Conservation (phyloP, 1,140 invertebrate genomes). For the Drosophila lacteicornis region DNA sequence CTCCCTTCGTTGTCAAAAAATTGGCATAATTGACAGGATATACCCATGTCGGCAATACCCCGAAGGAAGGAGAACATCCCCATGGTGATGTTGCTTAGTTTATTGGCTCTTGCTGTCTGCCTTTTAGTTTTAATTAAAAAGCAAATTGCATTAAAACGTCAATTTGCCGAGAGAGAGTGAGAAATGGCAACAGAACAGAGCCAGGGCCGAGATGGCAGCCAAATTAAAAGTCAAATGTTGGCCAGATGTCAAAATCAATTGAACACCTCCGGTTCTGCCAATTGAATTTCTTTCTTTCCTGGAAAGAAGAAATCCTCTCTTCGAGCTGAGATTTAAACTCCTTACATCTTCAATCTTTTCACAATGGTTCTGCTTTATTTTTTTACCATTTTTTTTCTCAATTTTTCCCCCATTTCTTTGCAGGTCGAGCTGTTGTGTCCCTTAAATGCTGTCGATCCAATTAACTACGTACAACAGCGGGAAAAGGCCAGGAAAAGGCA, state of each 20-base stretch:
- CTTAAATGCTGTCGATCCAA: slow-evolving; percentile 83
- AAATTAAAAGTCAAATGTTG: slow-evolving; percentile 55
- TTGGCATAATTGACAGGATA: slow-evolving; percentile 1
- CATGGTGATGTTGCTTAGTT: slow-evolving; percentile 29
- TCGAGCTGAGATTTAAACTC: slow-evolving; percentile 38
- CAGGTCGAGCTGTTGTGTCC: slow-evolving; percentile 84
- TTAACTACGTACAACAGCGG: slow-evolving; percentile 80
- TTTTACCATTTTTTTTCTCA: slow-evolving; percentile 24
- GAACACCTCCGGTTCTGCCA: slow-evolving; percentile 60
- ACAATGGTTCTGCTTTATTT: slow-evolving; percentile 6
- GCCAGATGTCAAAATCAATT: slow-evolving; percentile 69
- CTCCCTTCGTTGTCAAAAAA: not conserved
- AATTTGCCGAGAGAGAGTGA: slow-evolving; percentile 31
- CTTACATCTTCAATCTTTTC: slow-evolving; percentile 35
- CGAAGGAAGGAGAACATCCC: not conserved
- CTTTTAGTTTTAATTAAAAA: slow-evolving; percentile 71
- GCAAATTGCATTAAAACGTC: slow-evolving; percentile 75
- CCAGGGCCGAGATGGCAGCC: slow-evolving; percentile 16
- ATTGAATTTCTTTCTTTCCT: slow-evolving; percentile 34
- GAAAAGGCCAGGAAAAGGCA: slow-evolving; percentile 39
- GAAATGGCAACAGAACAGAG: not conserved
- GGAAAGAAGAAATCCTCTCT: slow-evolving; percentile 1
- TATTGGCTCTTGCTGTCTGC: slow-evolving; percentile 35
- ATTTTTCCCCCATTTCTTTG: slow-evolving; percentile 19
- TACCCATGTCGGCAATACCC: slow-evolving; percentile 1